phyloP scores from a whole-genome alignment of 2,113 vertebrate genomes.

The Clupea harengus region DNA sequence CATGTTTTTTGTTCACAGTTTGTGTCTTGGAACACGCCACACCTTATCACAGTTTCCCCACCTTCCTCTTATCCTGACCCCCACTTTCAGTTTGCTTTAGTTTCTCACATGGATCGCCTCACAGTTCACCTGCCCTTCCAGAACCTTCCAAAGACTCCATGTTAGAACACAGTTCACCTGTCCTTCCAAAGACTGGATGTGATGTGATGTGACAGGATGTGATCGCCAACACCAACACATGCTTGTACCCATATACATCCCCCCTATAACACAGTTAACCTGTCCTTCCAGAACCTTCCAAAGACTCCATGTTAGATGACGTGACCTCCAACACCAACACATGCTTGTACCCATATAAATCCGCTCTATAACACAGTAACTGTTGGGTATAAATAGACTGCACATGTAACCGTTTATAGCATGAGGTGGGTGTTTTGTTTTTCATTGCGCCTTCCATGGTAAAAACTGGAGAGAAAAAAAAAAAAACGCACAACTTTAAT shows the following conservation, averaged over 20 bases:
- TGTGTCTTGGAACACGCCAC: too few species aligned
- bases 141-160: neutral
- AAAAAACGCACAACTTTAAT: neutral
- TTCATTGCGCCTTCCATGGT: neutral
- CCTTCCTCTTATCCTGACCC: too few species aligned
- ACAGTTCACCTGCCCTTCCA: neutral
- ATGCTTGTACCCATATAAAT: too few species aligned
- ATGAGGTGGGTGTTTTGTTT: neutral
- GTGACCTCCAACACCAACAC: neutral
- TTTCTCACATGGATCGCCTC: too few species aligned
- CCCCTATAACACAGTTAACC: too few species aligned
- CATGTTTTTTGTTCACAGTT: too few species aligned
- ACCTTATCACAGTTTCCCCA: too few species aligned
- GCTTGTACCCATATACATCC: too few species aligned
- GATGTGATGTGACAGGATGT: neutral
- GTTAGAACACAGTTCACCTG: too few species aligned
- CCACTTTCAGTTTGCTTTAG: too few species aligned
- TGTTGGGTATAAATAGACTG: neutral
- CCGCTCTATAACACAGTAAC: too few species aligned
- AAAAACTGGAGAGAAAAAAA: neutral
- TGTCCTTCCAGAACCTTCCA: neutral
- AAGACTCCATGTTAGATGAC: neutral
- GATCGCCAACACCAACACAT: neutral
- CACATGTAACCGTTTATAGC: neutral
- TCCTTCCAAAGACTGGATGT: neutral